These are phyloP conservation scores for Porites rus DNA, from an alignment of 92 coral and sea anemone species.

Conservation along the genomic window DNA sequence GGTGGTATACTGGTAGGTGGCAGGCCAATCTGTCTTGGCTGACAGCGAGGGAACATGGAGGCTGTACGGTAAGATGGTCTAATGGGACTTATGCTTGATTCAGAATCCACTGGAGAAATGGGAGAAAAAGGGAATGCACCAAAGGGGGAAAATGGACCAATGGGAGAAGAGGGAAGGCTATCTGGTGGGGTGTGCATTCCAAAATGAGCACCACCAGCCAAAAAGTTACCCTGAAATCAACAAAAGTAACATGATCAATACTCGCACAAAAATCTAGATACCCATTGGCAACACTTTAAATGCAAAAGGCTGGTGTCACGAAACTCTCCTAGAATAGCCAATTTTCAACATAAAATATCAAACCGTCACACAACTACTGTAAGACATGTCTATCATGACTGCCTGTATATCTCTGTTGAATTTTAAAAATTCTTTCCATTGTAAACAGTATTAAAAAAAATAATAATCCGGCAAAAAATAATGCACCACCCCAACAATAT, in stretches of 20 bases:
- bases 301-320: not conserved
- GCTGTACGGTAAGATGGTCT: slow-evolving; percentile 81
- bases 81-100: slow-evolving; percentile 74
- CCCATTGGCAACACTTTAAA: no score
- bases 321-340: not conserved
- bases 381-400: slow-evolving; percentile 35
- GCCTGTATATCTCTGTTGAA: slow-evolving; percentile 9
- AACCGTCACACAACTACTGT: not conserved
- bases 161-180: slow-evolving; percentile 90
- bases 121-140: slow-evolving; percentile 88
- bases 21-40: slow-evolving; percentile 51
- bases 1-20: slow-evolving; percentile 41
- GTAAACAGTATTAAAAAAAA: no score
- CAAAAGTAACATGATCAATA: not conserved
- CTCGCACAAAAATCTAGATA: not conserved
- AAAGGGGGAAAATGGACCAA: slow-evolving; percentile 80
- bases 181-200: slow-evolving; percentile 95
- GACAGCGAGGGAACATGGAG: slow-evolving; percentile 55
- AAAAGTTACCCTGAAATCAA: slow-evolving; percentile 34
- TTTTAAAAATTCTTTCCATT: no score
- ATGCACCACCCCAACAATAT: no score
- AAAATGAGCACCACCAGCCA: slow-evolving; percentile 47
- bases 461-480: no score
- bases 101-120: slow-evolving; percentile 82
- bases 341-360: not conserved